Evolutionary conservation across 2,113 vertebrate genomes (phyloP), one percentile per base, ranked within the genome.

Genomic region (Morphnarchus princeps): DNA sequence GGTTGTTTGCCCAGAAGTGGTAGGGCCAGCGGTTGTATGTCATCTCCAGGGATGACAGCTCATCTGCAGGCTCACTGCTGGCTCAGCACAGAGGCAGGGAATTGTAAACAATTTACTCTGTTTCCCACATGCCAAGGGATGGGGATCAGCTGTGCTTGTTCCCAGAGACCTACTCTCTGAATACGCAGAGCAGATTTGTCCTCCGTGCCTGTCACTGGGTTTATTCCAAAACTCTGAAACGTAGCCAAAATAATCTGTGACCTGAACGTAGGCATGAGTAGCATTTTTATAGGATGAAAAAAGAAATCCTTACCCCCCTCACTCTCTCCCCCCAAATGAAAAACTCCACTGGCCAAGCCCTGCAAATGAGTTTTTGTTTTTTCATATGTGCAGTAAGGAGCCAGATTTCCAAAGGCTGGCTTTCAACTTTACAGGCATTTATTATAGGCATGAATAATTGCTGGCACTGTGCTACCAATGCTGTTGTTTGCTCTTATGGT

Each of bases 371-470:
- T 19, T 93, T 77, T 74, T 69, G 28, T 58, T 63, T 34, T 70
- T 42, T 65, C 47, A 6, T 81, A 13, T 38, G 50, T 85, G 62
- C 57, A 59, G n/a, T 17, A 31, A 94, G 81, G 66, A 96, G 90
- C 78, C 84, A 88, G 96, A 38, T 96, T 96, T 90, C 82, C 71
- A 65, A 62, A 76, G 57, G 36, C 95, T 96, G 93, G 84, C 87
- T 76, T 91, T 95, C 89, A 69, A 4, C 90, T 96, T 85, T 72
- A 57, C 87, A 92, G 95, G 66, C 72, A 0, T 95, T 96, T 87
- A 94, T 96, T 96, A 91, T 18, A 93, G 95, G 92, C 96, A 93
- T 96, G 95, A 96, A 96, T 96, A 96, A 96, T 95, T 96, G 95
- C 96, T 96, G 96, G 96, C 96, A 94, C 34, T 2, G 70, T 31